These are phyloP conservation scores for Pipistrellus pipistrellus DNA, from an alignment of 2,797 vertebrate species.

Conservation along the genomic window DNA sequence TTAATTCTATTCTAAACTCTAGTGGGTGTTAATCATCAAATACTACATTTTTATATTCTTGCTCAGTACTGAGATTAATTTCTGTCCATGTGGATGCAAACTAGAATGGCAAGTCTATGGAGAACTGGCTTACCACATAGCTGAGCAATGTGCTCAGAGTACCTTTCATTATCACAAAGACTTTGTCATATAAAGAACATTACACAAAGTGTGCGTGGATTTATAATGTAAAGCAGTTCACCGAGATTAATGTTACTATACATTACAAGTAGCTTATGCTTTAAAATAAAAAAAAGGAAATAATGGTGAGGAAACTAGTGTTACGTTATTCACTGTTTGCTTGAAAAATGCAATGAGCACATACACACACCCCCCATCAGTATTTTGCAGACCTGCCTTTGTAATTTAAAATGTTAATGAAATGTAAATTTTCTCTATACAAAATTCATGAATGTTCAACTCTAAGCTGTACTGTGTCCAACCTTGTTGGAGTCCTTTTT, in stretches of 20 bases:
- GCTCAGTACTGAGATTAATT: conserved; percentile 7
- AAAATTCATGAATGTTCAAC: conserved; percentile 79
- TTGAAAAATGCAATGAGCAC: conserved; percentile 51
- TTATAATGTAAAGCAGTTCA: neutral
- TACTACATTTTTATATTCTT: neutral
- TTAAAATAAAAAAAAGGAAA: conserved; percentile 57
- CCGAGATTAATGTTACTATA: conserved; percentile 19
- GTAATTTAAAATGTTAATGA: conserved; percentile 81
- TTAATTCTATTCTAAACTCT: neutral
- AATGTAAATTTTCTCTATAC: conserved; percentile 78
- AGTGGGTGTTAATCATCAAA: neutral
- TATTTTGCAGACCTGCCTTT: conserved; percentile 70
- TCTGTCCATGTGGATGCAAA: neutral
- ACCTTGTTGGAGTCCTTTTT: conserved; percentile 57
- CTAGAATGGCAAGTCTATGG: neutral
- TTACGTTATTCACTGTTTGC: conserved; percentile 33
- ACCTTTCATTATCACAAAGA: neutral
- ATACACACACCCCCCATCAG: neutral
- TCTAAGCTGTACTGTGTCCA: conserved; percentile 56
- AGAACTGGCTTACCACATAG: neutral
- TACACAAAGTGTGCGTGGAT: neutral
- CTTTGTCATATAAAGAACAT: neutral
- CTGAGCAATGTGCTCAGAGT: neutral
- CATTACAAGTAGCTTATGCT: conserved; percentile 6
- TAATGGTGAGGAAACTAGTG: conserved; percentile 15